Evolutionary conservation across 2,888 invertebrate species (phyloP).

Genomic region (Aphidius colemani): DNA sequence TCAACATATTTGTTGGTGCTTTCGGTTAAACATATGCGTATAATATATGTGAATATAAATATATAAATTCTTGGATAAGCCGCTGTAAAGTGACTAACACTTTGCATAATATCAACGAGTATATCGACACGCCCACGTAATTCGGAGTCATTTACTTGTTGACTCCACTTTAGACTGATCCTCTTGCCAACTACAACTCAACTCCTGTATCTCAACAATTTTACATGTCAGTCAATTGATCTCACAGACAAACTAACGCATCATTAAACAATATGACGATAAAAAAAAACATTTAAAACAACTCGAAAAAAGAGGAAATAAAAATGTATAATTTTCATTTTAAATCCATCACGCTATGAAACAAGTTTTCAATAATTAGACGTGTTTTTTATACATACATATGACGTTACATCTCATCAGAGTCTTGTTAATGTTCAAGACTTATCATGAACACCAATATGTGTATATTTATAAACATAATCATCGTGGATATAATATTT

Average conservation of each 20-base stretch:
- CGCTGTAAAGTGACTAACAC: conserved; percentile 15
- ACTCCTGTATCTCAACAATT: background rate
- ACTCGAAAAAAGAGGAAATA: too few relatives aligned
- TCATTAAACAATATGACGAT: too few relatives aligned
- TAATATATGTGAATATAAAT: too few relatives aligned
- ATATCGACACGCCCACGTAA: conserved; percentile 57
- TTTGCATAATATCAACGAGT: conserved; percentile 28
- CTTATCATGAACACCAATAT: background rate
- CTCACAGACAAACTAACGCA: too few relatives aligned
- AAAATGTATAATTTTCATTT: background rate
- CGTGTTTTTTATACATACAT: background rate
- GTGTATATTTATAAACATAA: background rate
- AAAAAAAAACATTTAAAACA: too few relatives aligned
- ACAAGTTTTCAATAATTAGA: conserved; percentile 16
- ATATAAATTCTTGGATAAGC: background rate
- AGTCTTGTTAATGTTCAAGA: background rate
- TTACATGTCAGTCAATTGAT: conserved; percentile 14
- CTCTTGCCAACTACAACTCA: too few relatives aligned
- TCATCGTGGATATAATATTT: background rate
- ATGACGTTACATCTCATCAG: conserved; percentile 5
- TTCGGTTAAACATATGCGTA: too few relatives aligned
- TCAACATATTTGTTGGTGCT: too few relatives aligned
- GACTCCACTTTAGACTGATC: conserved; percentile 34
- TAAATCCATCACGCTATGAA: background rate
- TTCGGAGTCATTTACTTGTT: conserved; percentile 56